phyloP scores from a whole-genome alignment of 2,888 invertebrate genomes.

The Euzetes globulus region DNA sequence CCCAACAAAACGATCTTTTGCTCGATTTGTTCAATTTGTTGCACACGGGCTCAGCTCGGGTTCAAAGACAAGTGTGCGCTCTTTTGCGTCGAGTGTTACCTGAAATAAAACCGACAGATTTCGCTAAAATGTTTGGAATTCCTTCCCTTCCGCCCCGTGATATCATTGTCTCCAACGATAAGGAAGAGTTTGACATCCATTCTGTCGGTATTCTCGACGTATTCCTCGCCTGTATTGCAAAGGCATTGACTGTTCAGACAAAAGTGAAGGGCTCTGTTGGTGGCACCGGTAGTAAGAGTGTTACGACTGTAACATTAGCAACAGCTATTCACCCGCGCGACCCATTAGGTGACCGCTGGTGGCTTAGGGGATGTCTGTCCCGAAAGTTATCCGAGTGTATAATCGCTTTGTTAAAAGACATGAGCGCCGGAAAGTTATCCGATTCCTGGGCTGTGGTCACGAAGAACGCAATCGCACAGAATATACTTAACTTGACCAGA shows the following conservation, averaged over 20 bases:
- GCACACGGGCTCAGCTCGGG: conserved; percentile 88
- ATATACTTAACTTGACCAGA: conserved; percentile 72
- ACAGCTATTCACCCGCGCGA: conserved; percentile 42
- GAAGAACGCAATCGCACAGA: conserved; percentile 77
- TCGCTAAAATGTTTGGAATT: conserved; percentile 68
- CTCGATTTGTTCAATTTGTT: conserved; percentile 74
- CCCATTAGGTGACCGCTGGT: conserved; percentile 58
- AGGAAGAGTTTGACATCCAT: conserved; percentile 53
- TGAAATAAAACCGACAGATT: conserved; percentile 75
- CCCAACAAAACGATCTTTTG: conserved; percentile 76
- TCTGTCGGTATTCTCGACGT: conserved; percentile 74
- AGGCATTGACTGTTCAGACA: conserved; percentile 79
- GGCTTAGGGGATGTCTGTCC: conserved; percentile 73
- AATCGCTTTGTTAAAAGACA: conserved; percentile 76
- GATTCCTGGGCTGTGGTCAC: conserved; percentile 78
- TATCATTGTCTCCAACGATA: conserved; percentile 47
- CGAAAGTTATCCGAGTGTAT: conserved; percentile 80
- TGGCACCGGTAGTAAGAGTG: conserved; percentile 41
- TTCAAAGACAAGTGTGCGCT: conserved; percentile 85
- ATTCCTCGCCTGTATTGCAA: conserved; percentile 80
- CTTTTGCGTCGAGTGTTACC: conserved; percentile 76
- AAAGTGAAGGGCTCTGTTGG: conserved; percentile 58
- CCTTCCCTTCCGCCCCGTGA: conserved; percentile 47
- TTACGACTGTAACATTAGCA: conserved; percentile 55
- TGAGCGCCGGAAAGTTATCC: conserved; percentile 79